Percentiles rank a stretch among this genome's conserved stretches.
Conservation (phyloP, 2,797 vertebrate genomes). For the Oophaga sylvatica region DNA sequence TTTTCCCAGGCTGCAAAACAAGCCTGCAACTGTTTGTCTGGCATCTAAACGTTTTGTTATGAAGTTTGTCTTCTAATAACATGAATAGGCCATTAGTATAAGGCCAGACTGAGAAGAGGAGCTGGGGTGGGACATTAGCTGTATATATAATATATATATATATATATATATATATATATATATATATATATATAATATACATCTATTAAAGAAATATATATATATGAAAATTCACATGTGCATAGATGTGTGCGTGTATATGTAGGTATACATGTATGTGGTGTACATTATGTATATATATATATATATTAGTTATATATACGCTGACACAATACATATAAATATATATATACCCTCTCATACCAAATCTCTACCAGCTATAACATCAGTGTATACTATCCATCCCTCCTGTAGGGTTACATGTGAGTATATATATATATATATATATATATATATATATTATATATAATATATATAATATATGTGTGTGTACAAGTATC, state of each 20-base stretch:
- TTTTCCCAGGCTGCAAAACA: slow-evolving; percentile 87
- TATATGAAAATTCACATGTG: no score
- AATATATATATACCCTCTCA: background rate
- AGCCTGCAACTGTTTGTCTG: slow-evolving; percentile 87
- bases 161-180: background rate
- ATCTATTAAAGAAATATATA: no score
- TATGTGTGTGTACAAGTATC: background rate
- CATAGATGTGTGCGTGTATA: no score
- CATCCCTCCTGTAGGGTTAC: background rate
- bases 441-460: background rate
- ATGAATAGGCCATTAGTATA: slow-evolving; percentile 58
- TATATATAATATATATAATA: background rate
- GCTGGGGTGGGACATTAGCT: background rate
- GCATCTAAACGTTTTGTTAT: slow-evolving; percentile 75
- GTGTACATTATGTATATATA: no score
- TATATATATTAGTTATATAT: no score
- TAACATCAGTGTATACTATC: no score
- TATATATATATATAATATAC: no score
- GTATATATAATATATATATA: no score
- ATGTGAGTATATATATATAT: background rate
- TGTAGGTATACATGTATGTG: no score
- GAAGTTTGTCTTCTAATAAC: slow-evolving; percentile 74
- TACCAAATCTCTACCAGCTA: no score
- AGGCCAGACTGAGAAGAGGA: slow-evolving; percentile 13
- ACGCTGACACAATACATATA: background rate